Evolutionary conservation across 1,140 invertebrate species (phyloP), one percentile per base, ranked within the genome.

Genomic region (Trachymyrmex septentrionalis): DNA sequence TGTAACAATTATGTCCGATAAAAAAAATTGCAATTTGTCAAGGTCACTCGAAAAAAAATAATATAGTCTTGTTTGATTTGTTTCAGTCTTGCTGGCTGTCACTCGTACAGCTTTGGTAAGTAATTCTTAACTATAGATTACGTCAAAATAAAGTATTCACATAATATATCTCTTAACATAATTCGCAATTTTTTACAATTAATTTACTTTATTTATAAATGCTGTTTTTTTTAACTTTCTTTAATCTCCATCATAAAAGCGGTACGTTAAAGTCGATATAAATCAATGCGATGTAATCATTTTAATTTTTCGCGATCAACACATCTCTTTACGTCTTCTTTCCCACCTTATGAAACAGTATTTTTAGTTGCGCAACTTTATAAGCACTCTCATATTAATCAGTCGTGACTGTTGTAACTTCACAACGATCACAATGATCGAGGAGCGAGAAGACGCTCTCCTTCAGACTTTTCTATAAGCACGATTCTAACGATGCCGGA

Each of bases 51-150:
- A 34, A 4, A 67, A 67, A 38, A 66, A 85, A 77, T 85, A 85
- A 85, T 57, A n/a, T 7, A 14, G 4, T 66, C 57, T 76, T 87
- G 87, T 90, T 90, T 91, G 90, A 88, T 50, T 21, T 94, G 89
- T 95, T 95, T 92, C 93, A 95, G 94, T 92, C 84, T 92, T 94
- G 86, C 92, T 95, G 93, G 94, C 92, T 92, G 93, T 94, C 88
- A 73, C 88, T 88, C 92, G 90, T 76, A 89, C 91, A 88, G 92
- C 92, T 90, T 88, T 92, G 94, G 94, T 95, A 89, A 94, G 94
- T 94, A 67, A 34, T 86, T 30, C 27, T 78, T 50, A 66, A n/a
- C 6, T 16, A 50, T 1, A 34, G 9, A 30, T 69, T 38, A 24
- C 34, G 3, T n/a, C 10, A 50, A 21, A 48, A 14, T 30, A 6